Conservation (phyloP, 2,888 invertebrate species). For the Cynaeus angustus region DNA sequence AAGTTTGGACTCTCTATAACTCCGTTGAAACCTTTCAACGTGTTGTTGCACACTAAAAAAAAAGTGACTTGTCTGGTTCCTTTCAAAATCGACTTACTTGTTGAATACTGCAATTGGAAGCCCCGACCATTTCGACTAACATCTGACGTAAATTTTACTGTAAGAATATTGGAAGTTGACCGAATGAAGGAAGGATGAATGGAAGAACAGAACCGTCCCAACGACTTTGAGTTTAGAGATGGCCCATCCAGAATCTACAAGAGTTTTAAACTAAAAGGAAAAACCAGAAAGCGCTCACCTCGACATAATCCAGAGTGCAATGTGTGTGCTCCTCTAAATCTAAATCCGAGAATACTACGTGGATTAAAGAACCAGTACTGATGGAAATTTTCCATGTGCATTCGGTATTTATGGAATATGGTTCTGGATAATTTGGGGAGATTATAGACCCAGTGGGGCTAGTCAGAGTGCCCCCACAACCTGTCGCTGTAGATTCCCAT, state of each 20-base stretch:
- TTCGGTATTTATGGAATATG: constrained; percentile 73
- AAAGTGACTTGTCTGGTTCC: not conserved
- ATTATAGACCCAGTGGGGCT: constrained; percentile 82
- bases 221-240: constrained; percentile 72
- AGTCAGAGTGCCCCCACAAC: constrained; percentile 87
- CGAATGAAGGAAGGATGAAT: constrained; percentile 71
- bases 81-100: too few species aligned
- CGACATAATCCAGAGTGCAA: constrained; percentile 83
- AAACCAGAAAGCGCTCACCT: constrained; percentile 69
- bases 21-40: constrained; percentile 79
- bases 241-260: constrained; percentile 80
- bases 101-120: constrained; percentile 84
- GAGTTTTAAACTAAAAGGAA: constrained; percentile 61
- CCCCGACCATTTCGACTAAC: constrained; percentile 79
- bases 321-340: constrained; percentile 76
- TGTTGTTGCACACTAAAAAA: constrained; percentile 77
- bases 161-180: constrained; percentile 78
- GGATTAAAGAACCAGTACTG: constrained; percentile 82
- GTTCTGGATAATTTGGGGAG: constrained; percentile 90
- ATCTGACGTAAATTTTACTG: constrained; percentile 84
- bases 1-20: constrained; percentile 92
- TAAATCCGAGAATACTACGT: constrained; percentile 80
- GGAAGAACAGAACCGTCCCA: constrained; percentile 79
- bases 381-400: constrained; percentile 88
- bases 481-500: constrained; percentile 80